Evolutionary conservation across 2,888 invertebrate genomes (phyloP).

Genomic region (Formica aserva): DNA sequence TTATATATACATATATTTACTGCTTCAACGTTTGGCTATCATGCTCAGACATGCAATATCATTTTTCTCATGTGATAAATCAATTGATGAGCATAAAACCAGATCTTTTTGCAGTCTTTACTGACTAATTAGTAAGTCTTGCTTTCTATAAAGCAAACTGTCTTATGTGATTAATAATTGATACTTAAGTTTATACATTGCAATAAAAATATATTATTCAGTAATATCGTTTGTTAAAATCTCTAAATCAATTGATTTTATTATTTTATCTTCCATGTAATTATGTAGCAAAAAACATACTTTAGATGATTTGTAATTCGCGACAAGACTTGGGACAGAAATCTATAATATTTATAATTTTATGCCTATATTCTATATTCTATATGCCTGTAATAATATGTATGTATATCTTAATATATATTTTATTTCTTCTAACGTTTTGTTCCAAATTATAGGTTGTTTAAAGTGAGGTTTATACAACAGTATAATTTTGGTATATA

Average conservation of each 20-base stretch:
- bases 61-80: conserved; percentile 8
- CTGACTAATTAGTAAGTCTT: background rate
- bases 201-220: background rate
- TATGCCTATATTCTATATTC: too few species aligned
- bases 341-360: too few species aligned
- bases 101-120: background rate
- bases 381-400: too few species aligned
- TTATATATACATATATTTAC: background rate
- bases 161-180: background rate
- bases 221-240: conserved; percentile 1
- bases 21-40: background rate
- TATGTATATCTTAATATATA: background rate
- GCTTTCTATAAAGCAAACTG: background rate
- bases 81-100: background rate
- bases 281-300: background rate
- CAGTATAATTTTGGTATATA: background rate
- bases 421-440: background rate
- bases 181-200: background rate
- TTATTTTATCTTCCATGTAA: background rate
- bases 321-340: too few species aligned
- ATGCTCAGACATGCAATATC: conserved; percentile 5
- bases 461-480: background rate
- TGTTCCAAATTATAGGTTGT: background rate
- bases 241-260: conserved; percentile 6
- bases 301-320: too few species aligned